phyloP scores from a whole-genome alignment of 2,797 vertebrate species.

The Gambusia yucatana region DNA sequence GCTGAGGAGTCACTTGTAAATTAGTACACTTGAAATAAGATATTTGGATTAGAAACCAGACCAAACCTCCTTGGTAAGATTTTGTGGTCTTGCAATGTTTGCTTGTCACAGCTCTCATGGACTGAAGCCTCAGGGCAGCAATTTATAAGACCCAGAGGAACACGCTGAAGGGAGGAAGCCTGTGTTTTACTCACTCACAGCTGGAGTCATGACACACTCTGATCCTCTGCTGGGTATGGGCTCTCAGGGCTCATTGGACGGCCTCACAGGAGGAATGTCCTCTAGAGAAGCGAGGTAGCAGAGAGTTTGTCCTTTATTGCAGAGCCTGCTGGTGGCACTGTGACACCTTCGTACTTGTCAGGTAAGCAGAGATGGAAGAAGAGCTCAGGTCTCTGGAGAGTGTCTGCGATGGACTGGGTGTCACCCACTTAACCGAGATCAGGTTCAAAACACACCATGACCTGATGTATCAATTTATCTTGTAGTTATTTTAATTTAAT shows the following conservation, averaged over 20 bases:
- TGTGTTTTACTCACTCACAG: constrained; percentile 58
- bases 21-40: no score
- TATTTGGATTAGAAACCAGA: no score
- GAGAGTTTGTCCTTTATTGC: constrained; percentile 15
- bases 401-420: neutral
- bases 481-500: neutral
- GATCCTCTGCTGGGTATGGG: neutral
- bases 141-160: constrained; percentile 54
- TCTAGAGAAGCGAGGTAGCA: neutral
- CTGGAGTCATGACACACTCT: constrained; percentile 36
- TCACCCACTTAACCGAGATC: neutral
- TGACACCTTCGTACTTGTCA: constrained; percentile 37
- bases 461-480: neutral
- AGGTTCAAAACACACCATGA: neutral
- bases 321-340: constrained; percentile 58
- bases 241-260: constrained; percentile 2
- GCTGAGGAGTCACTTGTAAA: no score
- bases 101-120: constrained; percentile 40
- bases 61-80: no score
- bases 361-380: neutral
- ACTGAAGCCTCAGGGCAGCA: constrained; percentile 30
- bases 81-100: constrained; percentile 37
- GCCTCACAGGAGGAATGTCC: neutral
- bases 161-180: constrained; percentile 30
- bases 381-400: neutral